A percentile compares a stretch with the other conserved stretches of the same genome.
Evolutionary conservation across 2,888 invertebrate species (phyloP).

Genomic region (Cheiracanthium punctorium): DNA sequence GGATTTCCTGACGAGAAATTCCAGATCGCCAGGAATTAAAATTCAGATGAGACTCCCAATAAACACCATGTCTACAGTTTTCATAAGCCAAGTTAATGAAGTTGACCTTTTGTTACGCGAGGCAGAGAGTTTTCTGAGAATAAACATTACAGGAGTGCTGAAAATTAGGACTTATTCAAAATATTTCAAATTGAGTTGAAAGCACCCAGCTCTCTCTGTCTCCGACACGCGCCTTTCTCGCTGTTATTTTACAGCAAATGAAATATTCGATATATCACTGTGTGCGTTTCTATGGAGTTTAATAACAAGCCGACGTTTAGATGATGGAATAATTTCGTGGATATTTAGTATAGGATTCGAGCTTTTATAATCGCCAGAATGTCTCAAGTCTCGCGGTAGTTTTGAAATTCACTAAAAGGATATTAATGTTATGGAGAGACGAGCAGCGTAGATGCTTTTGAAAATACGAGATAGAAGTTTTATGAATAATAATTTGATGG

Average conservation of each 20-base stretch:
- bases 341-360: neutral
- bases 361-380: neutral
- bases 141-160: neutral
- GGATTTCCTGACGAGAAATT: neutral
- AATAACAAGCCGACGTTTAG: neutral
- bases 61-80: neutral
- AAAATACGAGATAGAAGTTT: too few species aligned
- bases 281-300: neutral
- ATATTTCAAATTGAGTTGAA: neutral
- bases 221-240: neutral
- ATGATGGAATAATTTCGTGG: neutral
- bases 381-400: neutral
- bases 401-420: neutral
- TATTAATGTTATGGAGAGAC: neutral
- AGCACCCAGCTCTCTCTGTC: neutral
- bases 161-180: conserved; percentile 9
- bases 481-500: too few species aligned
- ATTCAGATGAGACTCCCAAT: neutral
- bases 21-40: neutral
- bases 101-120: neutral
- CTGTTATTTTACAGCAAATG: neutral
- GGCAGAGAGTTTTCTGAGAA: neutral
- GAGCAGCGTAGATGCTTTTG: too few species aligned
- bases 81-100: conserved; percentile 6
- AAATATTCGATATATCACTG: neutral